Base-by-base conservation (phyloP, 2,113 vertebrate species). In the Oncorhynchus keta region DNA sequence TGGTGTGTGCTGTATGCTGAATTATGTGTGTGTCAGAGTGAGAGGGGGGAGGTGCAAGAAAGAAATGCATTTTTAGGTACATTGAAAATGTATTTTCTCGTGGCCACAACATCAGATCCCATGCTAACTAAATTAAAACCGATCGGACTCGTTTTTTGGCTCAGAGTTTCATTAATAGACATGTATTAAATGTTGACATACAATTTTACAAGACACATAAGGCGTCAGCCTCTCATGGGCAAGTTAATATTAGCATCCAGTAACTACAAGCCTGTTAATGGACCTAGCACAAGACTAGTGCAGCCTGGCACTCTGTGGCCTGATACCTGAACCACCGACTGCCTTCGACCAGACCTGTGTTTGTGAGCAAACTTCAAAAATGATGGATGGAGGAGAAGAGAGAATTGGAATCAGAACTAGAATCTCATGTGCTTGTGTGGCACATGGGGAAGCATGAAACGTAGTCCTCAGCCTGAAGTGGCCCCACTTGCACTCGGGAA, bases 1-100 rank as follows among this genome's bases (percentile, higher is more conserved):
- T 66, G 26, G 74, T 55, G 49, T 59, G 81, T 75, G 57, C 30
- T 13, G 70, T 45, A 62, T 67, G 59, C 66, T 74, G 20, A 51
- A 62, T 26, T 72, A 11, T 72, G 70, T 30, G 30, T 24, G 39
- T 71, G 48, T 71, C 45, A n/a, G 69, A 24, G 70, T 59, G 72
- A 32, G 20, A 65, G 2, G 26, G 22, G 30, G 6, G 59, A n/a
- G 18, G 70, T 2, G 24, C 51, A n/a, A 32, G 65, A 32, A 68
- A 68, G 8, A 45, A 11, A 45, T 11, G 39, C 39, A 45, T 45
- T 45, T 45, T 45, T 11, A 12, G 39, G 39, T 45, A 45, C 3
- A 28, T 14, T 14, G 51, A n/a, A 32, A 18, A 8, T 68, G 32
- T 68, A 24, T 67, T 28, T 30, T 67, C 9, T 20, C 5, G 7